Evolutionary conservation across 2,888 invertebrate genomes (phyloP), one percentile per base, ranked within the genome.

Genomic region (Subacronicta megacephala): DNA sequence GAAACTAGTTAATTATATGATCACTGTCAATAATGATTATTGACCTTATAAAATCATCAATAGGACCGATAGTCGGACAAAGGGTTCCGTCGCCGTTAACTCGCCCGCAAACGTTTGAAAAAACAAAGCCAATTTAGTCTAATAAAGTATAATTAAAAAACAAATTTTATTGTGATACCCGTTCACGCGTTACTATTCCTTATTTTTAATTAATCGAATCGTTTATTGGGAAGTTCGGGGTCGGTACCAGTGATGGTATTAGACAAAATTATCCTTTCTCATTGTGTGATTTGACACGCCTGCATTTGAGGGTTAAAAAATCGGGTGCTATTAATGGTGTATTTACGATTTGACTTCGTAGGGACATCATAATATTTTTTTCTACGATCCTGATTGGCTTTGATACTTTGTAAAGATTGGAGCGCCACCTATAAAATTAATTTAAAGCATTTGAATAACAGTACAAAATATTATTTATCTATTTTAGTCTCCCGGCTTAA

Each of bases 31-130:
- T 93, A 89, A 91, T 90, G 83, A 89, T 89, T 90, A 94, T 93
- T 91, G 92, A 86, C 89, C 92, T 90, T 91, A 84, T 90, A 93
- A 90, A 94, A 94, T 93, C 91, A 85, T 92, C 92, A 93, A 93
- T 93, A 82, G 85, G 40, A 82, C 93, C 93, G 93, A 92, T 86
- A 44, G 63, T 33, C 54, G 63, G 77, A 88, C 87, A 89, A 92
- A 90, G 87, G 85, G 81, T 72, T 75, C 89, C 88, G 90, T 85
- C 89, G 57, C 78, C 77, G 78, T 84, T 81, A 78, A 80, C 78
- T 70, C 42, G 68, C 75, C 64, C 73, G 75, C 66, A 72, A 83
- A 77, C 80, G 68, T 72, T 80, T 72, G 77, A 89, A 90, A 91
- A 90, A 90, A 92, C 90, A 91, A 93, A 90, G 88, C 84, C 88